A percentile compares a stretch with the other conserved stretches of the same genome.
Conservation (phyloP, 2,888 invertebrate species). For the Priocnemis perturbator region DNA sequence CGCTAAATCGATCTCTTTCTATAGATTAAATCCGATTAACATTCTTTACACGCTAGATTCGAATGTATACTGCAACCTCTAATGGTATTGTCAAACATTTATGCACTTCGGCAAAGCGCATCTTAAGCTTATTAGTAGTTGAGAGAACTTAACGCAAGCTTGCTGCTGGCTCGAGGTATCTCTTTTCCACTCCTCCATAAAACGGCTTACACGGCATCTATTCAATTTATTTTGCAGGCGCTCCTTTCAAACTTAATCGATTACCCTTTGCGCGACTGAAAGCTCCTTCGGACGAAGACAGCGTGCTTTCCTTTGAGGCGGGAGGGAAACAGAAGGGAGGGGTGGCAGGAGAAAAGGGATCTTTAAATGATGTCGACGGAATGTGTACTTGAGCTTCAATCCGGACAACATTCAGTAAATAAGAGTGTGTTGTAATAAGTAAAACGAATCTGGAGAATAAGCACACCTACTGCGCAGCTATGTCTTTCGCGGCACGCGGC, state of each 20-base stretch:
- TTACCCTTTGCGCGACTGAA: slow-evolving; percentile 12
- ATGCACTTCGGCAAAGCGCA: slow-evolving; percentile 68
- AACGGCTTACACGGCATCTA: too few species aligned
- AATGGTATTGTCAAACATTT: slow-evolving; percentile 71
- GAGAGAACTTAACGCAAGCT: slow-evolving; percentile 27
- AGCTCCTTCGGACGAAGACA: slow-evolving; percentile 9
- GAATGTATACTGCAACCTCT: slow-evolving; percentile 60
- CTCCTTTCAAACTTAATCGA: slow-evolving; percentile 15
- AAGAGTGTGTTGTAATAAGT: too few species aligned
- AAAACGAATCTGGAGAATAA: too few species aligned
- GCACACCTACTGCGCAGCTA: too few species aligned
- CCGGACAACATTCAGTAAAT: too few species aligned
- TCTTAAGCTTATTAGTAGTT: slow-evolving; percentile 58
- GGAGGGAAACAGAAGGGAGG: neutral
- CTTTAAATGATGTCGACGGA: too few species aligned
- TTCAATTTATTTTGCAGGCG: neutral
- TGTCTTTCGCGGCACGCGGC: too few species aligned
- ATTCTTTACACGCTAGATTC: slow-evolving; percentile 5
- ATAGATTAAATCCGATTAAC: slow-evolving; percentile 29
- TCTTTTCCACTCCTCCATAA: slow-evolving; percentile 5
- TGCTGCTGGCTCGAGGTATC: slow-evolving; percentile 20
- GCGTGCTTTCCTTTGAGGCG: too few species aligned
- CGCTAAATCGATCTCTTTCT: slow-evolving; percentile 4
- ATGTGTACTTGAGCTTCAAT: too few species aligned
- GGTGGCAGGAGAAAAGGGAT: too few species aligned